Conservation (phyloP, 2,797 vertebrate species). For the Sebastes paucispinis region DNA sequence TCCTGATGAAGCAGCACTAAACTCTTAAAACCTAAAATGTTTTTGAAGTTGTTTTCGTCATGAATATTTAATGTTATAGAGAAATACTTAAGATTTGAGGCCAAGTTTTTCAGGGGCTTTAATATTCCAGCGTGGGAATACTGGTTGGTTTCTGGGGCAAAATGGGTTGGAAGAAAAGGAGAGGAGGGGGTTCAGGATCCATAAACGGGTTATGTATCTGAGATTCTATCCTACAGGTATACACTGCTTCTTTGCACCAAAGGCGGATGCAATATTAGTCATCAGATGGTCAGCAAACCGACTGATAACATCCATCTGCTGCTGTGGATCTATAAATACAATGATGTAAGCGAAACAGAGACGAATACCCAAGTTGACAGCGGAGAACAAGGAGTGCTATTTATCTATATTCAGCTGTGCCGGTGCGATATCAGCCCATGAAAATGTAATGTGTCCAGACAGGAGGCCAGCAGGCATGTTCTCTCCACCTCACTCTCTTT, state of each 20-base stretch:
- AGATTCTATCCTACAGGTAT: conserved; percentile 30
- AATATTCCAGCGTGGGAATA: not conserved
- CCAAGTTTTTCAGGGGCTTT: not conserved
- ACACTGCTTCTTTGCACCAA: conserved; percentile 9
- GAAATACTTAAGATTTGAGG: not conserved
- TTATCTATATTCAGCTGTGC: conserved; percentile 60
- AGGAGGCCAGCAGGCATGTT: conserved; percentile 74
- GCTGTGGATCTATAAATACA: conserved; percentile 42
- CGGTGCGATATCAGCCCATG: conserved; percentile 46
- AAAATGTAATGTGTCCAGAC: conserved; percentile 78
- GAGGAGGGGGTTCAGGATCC: not conserved
- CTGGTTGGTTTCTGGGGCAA: not conserved
- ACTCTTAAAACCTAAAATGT: not conserved
- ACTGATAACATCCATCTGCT: conserved; percentile 34
- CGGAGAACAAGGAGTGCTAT: conserved; percentile 55
- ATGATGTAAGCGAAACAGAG: conserved; percentile 49
- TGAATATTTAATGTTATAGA: not conserved
- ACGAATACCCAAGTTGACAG: conserved; percentile 61
- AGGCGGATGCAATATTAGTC: conserved; percentile 31
- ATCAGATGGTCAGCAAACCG: conserved; percentile 28
- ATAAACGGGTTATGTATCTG: not conserved
- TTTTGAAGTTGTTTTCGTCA: not conserved
- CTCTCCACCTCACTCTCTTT: conserved; percentile 45
- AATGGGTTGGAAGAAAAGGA: not conserved
- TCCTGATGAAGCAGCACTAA: not conserved